phyloP scores from a whole-genome alignment of 2,888 invertebrate species.

The Mystacides longicornis region DNA sequence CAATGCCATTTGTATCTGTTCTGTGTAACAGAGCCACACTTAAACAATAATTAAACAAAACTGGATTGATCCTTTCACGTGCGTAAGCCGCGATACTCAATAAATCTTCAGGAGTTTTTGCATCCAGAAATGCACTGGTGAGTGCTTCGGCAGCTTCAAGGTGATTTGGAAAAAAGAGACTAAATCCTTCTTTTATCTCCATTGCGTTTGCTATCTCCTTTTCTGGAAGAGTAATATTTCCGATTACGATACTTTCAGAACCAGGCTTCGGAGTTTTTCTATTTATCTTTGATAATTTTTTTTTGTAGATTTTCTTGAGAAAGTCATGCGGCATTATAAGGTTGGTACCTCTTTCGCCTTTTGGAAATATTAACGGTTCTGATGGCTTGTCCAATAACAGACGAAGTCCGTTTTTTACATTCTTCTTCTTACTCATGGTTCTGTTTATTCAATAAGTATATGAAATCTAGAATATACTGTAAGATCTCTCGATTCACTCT shows the following conservation, averaged over 20 bases:
- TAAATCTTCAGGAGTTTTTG: conserved; percentile 63
- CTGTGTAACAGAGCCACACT: conserved; percentile 66
- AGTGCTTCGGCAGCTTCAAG: conserved; percentile 57
- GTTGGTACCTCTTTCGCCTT: neutral
- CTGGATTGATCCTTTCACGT: conserved; percentile 63
- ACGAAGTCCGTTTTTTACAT: too few species aligned
- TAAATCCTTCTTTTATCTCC: conserved; percentile 52
- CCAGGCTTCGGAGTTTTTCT: conserved; percentile 51
- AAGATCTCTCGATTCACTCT: too few species aligned
- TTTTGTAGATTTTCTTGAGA: neutral
- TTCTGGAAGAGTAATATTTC: conserved; percentile 58
- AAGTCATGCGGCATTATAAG: neutral
- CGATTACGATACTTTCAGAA: conserved; percentile 46
- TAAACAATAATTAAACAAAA: conserved; percentile 67
- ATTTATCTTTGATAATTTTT: neutral
- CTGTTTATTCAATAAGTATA: too few species aligned
- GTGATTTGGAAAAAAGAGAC: conserved; percentile 63
- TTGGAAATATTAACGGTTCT: conserved; percentile 1
- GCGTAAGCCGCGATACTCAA: conserved; percentile 58
- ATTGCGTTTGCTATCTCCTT: conserved; percentile 49
- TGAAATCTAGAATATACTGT: too few species aligned
- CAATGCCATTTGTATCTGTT: conserved; percentile 59
- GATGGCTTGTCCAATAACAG: neutral
- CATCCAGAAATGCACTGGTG: conserved; percentile 61
- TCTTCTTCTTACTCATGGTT: too few species aligned